Conservation (phyloP, 2,113 vertebrate genomes). For the Oryctolagus cuniculus region DNA sequence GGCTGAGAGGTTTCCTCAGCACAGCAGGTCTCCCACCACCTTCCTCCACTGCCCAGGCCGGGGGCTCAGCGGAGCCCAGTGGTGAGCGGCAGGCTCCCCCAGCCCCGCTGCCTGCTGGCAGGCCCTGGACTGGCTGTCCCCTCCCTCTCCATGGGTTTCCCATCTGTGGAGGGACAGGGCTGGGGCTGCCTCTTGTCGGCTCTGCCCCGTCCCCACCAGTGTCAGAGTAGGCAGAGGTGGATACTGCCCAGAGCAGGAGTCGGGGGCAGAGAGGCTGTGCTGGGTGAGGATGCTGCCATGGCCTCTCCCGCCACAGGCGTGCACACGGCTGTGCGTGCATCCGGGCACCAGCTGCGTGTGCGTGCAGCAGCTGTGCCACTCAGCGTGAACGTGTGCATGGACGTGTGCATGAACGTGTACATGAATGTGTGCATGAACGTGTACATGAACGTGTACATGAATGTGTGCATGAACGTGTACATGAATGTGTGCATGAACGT, state of each 20-base stretch:
- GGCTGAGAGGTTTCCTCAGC: background rate
- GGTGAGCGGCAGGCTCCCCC: background rate
- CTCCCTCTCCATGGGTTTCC: background rate
- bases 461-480: too few relatives aligned
- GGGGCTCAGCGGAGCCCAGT: background rate
- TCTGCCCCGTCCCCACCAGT: too few relatives aligned
- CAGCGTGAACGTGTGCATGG: too few relatives aligned
- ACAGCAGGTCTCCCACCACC: background rate
- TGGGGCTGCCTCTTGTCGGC: background rate
- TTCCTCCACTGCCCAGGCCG: rapidly evolving
- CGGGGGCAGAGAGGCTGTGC: background rate
- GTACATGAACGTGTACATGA: rapidly evolving
- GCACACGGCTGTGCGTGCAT: rapidly evolving
- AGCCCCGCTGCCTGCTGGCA: background rate
- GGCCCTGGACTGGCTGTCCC: background rate
- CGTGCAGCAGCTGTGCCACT: rapidly evolving
- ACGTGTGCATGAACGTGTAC: rapidly evolving
- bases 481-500: rapidly evolving
- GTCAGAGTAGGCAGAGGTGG: background rate
- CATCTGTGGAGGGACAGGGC: background rate
- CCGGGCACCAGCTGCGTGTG: rapidly evolving
- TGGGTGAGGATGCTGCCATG: background rate
- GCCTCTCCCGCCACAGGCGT: background rate
- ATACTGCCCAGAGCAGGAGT: background rate
- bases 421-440: too few relatives aligned